phyloP scores from a whole-genome alignment of 2,888 invertebrate genomes.

The Phaedon cochleariae region DNA sequence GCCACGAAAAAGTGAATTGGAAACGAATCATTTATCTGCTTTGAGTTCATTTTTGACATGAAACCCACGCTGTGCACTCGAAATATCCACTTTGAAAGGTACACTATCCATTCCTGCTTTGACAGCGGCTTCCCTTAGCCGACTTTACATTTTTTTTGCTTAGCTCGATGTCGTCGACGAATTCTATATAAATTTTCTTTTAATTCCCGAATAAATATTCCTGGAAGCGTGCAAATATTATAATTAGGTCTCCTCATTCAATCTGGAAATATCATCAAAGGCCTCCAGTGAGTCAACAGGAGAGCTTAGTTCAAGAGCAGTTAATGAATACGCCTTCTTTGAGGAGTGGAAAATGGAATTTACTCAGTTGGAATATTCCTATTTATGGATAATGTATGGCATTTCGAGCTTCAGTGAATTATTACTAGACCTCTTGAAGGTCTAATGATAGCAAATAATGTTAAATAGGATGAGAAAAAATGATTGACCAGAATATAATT shows the following conservation, averaged over 20 bases:
- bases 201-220: slow-evolving; percentile 31
- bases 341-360: no score
- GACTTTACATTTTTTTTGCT: neutral
- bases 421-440: no score
- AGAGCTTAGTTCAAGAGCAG: neutral
- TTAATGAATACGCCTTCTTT: slow-evolving; percentile 3
- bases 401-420: no score
- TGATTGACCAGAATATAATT: no score
- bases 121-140: slow-evolving; percentile 33
- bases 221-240: slow-evolving; percentile 14
- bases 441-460: no score
- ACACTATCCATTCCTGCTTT: neutral
- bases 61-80: neutral
- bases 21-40: slow-evolving; percentile 32
- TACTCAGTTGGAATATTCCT: neutral
- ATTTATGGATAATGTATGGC: neutral
- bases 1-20: slow-evolving; percentile 29
- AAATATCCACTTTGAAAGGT: slow-evolving; percentile 46
- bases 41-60: slow-evolving; percentile 27
- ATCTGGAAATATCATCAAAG: slow-evolving; percentile 6
- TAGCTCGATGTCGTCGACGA: slow-evolving; percentile 11
- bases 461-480: neutral
- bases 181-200: slow-evolving; percentile 39
- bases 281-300: neutral
- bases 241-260: slow-evolving; percentile 12